Evolutionary conservation across 2,797 vertebrate species (phyloP).

Genomic region (Xenopus petersii): DNA sequence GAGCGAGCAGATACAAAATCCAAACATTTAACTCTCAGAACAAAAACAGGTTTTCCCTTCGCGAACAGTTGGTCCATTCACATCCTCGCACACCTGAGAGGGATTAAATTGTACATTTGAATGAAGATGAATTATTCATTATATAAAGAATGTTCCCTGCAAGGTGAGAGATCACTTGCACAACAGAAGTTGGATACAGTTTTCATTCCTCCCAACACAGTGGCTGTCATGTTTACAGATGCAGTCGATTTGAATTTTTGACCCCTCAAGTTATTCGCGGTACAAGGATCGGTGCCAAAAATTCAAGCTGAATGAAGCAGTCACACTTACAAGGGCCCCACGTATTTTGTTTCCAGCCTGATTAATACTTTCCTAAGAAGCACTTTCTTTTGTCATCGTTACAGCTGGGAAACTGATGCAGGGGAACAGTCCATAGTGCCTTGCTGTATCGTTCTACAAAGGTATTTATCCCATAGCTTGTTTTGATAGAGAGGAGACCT

Average conservation of each 20-base stretch:
- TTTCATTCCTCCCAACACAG: slow-evolving; percentile 12
- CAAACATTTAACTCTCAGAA: slow-evolving; percentile 39
- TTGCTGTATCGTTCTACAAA: not conserved
- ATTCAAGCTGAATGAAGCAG: slow-evolving; percentile 27
- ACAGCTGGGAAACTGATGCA: slow-evolving; percentile 9
- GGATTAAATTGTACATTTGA: slow-evolving; percentile 45
- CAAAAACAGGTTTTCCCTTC: slow-evolving; percentile 15
- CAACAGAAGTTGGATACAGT: not conserved
- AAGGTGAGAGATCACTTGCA: slow-evolving; percentile 34
- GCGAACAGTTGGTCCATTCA: slow-evolving; percentile 37
- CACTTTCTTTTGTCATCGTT: slow-evolving; percentile 8
- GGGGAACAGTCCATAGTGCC: not conserved
- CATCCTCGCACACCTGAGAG: slow-evolving; percentile 37
- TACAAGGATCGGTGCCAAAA: slow-evolving; percentile 25
- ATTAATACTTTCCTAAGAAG: slow-evolving; percentile 19
- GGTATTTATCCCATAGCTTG: not conserved
- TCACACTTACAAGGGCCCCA: slow-evolving; percentile 16
- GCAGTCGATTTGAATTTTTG: slow-evolving; percentile 38
- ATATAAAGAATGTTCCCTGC: slow-evolving; percentile 34
- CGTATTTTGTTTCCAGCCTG: slow-evolving; percentile 29
- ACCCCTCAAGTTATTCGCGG: slow-evolving; percentile 28
- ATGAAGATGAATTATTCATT: slow-evolving; percentile 50
- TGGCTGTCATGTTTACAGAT: slow-evolving; percentile 29
- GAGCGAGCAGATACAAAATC: not conserved
- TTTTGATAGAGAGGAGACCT: not conserved